Percentiles rank a stretch among this genome's conserved stretches.
Evolutionary conservation across 2,888 invertebrate species (phyloP).

Genomic region (Eustalomyia histrio): DNA sequence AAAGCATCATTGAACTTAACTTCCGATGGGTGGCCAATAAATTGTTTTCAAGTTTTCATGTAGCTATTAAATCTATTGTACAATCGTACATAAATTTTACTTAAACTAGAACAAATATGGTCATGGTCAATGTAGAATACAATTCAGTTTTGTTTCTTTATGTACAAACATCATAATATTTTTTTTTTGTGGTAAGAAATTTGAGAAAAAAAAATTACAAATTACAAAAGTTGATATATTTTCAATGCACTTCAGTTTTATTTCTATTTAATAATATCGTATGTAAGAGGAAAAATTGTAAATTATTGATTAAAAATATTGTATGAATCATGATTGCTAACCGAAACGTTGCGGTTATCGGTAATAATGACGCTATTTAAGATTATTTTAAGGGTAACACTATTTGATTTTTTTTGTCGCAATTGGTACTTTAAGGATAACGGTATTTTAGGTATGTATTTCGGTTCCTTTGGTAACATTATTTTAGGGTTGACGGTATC

Average conservation of each 20-base stretch:
- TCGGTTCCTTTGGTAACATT: no score
- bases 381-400: no score
- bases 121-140: slow-evolving; percentile 63
- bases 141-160: slow-evolving; percentile 12
- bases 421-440: no score
- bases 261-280: no score
- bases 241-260: neutral
- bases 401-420: no score
- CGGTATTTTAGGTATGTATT: no score
- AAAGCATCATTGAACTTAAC: slow-evolving; percentile 57
- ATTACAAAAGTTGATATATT: neutral
- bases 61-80: slow-evolving; percentile 3
- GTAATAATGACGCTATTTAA: no score
- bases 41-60: slow-evolving; percentile 37
- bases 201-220: slow-evolving; percentile 6
- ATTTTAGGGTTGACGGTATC: no score
- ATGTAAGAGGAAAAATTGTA: no score
- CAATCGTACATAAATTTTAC: slow-evolving; percentile 36
- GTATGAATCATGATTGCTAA: no score
- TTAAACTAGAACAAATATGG: slow-evolving; percentile 55
- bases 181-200: slow-evolving; percentile 24
- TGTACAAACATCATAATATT: slow-evolving; percentile 15
- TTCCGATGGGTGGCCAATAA: slow-evolving; percentile 60
- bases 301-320: no score
- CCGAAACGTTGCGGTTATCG: no score